Evolutionary conservation across 2,113 vertebrate species (phyloP), one percentile per base, ranked within the genome.

Genomic region (Notothenia rossii): DNA sequence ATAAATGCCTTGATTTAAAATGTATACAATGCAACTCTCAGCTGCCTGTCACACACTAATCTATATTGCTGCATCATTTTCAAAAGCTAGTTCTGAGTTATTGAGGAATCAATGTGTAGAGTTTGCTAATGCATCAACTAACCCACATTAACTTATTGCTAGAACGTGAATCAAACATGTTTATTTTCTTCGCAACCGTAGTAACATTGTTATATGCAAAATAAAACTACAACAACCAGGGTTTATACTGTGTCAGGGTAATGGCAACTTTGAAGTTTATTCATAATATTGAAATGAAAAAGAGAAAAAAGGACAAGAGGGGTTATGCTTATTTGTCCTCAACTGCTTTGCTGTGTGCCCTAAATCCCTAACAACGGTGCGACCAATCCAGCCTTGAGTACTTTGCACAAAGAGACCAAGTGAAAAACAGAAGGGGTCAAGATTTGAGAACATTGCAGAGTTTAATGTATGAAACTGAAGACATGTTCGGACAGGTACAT

Each of bases 231-330:
- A 50, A 78, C 64, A 78, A 82, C 22, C 51, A 80, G 50, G 50
- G 10, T 43, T 50, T 74, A 48, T 67, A 75, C 15, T 63, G 61
- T 76, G 43, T 87, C 85, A 81, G 81, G 72, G 85, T 92, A 77
- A 79, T 87, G 86, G 83, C 81, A 91, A 92, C 79, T 85, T 86
- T 82, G 51, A 81, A 59, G 86, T 94, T 94, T 94, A 94, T 94
- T 94, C 64, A 55, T 87, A 86, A 82, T 82, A 81, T 75, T 85
- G 77, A 93, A 94, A 86, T 81, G 50, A 56, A 77, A 77, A 51
- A 4, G 10, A 59, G 11, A n/a, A n/a, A 63, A 83, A 79, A 81
- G 14, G 58, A 83, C 76, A 74, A 71, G 50, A 79, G 66, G 56
- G 64, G 79, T 84, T 81, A 72, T 55, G 60, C 49, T 82, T 62